Percentiles rank a stretch among this genome's conserved stretches.
These are phyloP conservation scores for Petrolisthes manimaculis DNA, from an alignment of 2,888 invertebrate species.

Conservation along the genomic window DNA sequence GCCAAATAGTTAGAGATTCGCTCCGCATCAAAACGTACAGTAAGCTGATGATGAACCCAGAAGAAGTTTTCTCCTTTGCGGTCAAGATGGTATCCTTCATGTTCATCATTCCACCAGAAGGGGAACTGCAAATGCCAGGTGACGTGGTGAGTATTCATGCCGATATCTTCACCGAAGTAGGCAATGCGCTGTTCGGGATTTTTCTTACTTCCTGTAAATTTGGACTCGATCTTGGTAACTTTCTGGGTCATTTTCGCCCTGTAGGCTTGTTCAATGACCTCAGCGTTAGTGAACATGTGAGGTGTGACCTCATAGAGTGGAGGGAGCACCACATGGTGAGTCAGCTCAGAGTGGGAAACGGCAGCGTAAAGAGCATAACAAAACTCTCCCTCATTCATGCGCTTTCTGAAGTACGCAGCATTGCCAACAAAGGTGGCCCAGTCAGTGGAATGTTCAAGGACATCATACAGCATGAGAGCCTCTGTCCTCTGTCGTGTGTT, in stretches of 20 bases:
- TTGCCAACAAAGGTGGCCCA: constrained; percentile 79
- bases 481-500: constrained; percentile 77
- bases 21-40: constrained; percentile 72
- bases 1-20: constrained; percentile 67
- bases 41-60: constrained; percentile 72
- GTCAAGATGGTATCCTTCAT: constrained; percentile 64
- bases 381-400: constrained; percentile 78
- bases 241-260: constrained; percentile 66
- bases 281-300: constrained; percentile 76
- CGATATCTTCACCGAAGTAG: constrained; percentile 81
- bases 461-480: constrained; percentile 77
- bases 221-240: constrained; percentile 67
- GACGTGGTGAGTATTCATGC: constrained; percentile 77
- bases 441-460: constrained; percentile 80
- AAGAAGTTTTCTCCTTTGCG: constrained; percentile 71
- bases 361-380: constrained; percentile 77
- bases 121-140: constrained; percentile 63
- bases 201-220: constrained; percentile 68
- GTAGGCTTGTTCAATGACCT: constrained; percentile 74
- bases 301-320: constrained; percentile 79
- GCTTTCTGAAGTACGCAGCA: constrained; percentile 78
- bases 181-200: constrained; percentile 76
- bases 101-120: constrained; percentile 62
- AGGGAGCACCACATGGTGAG: constrained; percentile 74
- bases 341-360: constrained; percentile 71